phyloP scores from a whole-genome alignment of 2,888 invertebrate species.

The Melipona beecheii region DNA sequence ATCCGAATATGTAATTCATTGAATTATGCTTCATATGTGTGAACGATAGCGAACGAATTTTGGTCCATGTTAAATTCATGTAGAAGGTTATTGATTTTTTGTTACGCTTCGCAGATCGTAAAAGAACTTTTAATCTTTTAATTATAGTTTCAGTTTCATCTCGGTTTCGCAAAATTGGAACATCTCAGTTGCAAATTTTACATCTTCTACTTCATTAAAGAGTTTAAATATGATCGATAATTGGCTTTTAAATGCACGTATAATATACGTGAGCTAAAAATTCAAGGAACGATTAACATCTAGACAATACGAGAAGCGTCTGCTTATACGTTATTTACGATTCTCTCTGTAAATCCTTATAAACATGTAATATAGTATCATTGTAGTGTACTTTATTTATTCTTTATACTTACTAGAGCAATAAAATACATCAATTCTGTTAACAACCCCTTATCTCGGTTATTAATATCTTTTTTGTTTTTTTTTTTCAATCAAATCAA shows the following conservation, averaged over 20 bases:
- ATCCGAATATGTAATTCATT: background rate
- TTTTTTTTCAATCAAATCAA: background rate
- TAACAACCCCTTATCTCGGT: too few species aligned
- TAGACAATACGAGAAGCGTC: background rate
- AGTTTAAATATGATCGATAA: background rate
- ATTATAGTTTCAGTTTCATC: background rate
- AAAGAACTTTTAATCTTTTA: background rate
- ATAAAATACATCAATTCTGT: constrained; percentile 20
- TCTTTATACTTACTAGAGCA: constrained; percentile 1
- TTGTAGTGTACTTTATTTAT: background rate
- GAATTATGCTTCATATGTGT: background rate
- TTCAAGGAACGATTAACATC: background rate
- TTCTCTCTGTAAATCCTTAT: background rate
- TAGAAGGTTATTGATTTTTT: background rate
- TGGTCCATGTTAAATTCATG: background rate
- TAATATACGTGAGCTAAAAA: too few species aligned
- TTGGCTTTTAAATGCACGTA: background rate
- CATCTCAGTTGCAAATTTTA: background rate
- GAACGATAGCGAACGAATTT: too few species aligned
- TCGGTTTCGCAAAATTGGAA: too few species aligned
- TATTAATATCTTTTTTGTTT: background rate
- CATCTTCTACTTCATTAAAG: too few species aligned
- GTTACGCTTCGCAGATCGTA: background rate
- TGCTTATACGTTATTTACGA: background rate
- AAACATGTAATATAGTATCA: constrained; percentile 12